Conservation (phyloP, 2,113 vertebrate genomes). For the Chascanopsetta lugubris region DNA sequence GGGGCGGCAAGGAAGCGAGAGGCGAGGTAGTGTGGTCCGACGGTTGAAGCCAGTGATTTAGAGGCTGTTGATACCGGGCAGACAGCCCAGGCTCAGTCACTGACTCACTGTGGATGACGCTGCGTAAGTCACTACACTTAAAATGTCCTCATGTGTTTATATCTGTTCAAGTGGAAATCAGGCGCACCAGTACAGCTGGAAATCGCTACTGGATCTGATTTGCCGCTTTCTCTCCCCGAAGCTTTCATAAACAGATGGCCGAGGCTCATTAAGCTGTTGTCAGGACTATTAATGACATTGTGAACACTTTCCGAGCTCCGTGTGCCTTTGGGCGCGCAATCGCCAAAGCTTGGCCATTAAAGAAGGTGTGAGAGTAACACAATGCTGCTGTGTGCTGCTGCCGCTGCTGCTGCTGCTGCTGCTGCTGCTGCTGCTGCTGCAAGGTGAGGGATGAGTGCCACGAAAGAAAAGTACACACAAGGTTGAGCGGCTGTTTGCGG, state of each 20-base stretch:
- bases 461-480: constrained; percentile 60
- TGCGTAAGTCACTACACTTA: constrained; percentile 81
- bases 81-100: constrained; percentile 75
- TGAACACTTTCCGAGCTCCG: constrained; percentile 75
- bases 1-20: constrained; percentile 64
- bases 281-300: constrained; percentile 80
- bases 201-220: constrained; percentile 79
- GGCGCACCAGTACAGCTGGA: constrained; percentile 71
- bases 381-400: constrained; percentile 70
- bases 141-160: constrained; percentile 81
- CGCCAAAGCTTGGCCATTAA: constrained; percentile 68
- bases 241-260: constrained; percentile 81
- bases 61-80: constrained; percentile 81
- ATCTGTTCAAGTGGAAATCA: constrained; percentile 80
- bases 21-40: constrained; percentile 78
- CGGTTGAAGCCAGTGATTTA: constrained; percentile 81
- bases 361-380: constrained; percentile 72
- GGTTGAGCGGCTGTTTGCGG: constrained; percentile 52
- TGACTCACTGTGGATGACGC: constrained; percentile 77
- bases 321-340: constrained; percentile 55
- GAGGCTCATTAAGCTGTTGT: constrained; percentile 81
- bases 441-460: constrained; percentile 63
- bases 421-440: no score
- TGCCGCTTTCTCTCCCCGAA: constrained; percentile 68
- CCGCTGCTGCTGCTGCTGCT: no score